Evolutionary conservation across 2,888 invertebrate species (phyloP).

Genomic region (Pristionchus entomophagus): DNA sequence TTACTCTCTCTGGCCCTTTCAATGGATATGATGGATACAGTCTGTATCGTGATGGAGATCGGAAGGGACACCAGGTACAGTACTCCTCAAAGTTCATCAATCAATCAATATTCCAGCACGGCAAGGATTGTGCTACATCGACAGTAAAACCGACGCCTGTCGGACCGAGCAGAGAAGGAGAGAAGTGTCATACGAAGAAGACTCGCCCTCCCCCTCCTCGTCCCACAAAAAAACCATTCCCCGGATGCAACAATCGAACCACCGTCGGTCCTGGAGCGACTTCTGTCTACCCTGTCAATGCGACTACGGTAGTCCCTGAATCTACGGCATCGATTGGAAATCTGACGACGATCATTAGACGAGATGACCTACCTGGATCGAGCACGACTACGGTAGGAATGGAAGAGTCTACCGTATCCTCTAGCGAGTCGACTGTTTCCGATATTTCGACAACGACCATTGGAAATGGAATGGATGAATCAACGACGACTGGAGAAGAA

Average conservation of each 20-base stretch:
- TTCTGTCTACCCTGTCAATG: not conserved
- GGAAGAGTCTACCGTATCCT: not conserved
- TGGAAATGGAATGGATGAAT: not conserved
- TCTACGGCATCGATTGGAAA: not conserved
- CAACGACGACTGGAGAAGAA: not conserved
- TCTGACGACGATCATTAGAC: not conserved
- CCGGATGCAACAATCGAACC: not conserved
- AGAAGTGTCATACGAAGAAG: slow-evolving; percentile 22
- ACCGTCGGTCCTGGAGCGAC: not conserved
- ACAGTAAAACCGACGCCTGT: not conserved
- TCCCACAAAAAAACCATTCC: not conserved
- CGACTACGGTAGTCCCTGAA: not conserved
- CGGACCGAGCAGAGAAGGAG: not conserved
- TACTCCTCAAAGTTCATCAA: not conserved
- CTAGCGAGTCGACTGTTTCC: not conserved
- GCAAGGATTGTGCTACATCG: not conserved
- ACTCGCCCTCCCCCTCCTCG: not conserved
- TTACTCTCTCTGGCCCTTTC: not conserved
- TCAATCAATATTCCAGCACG: slow-evolving; percentile 9
- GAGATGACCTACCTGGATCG: not conserved
- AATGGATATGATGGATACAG: not conserved
- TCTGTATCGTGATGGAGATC: not conserved
- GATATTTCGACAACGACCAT: not conserved
- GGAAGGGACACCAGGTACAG: slow-evolving; percentile 16
- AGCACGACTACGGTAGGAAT: not conserved